Conservation (phyloP, 1,140 invertebrate species). For the Drosophila bocki region DNA sequence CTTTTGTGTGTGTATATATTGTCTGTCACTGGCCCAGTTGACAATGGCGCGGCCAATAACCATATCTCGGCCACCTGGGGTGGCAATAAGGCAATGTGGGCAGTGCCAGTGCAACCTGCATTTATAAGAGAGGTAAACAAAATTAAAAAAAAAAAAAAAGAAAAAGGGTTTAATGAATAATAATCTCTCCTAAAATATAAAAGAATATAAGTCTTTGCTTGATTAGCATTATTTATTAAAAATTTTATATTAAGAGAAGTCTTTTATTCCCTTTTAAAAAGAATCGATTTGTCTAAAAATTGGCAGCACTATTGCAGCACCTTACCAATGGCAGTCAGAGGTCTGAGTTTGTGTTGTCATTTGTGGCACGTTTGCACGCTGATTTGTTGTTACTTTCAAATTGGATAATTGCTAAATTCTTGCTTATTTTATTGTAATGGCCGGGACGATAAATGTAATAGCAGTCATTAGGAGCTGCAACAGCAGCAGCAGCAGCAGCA, state of each 20-base stretch:
- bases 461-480: slow-evolving; percentile 71
- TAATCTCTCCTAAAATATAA: not conserved
- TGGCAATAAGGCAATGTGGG: slow-evolving; percentile 14
- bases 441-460: slow-evolving; percentile 81
- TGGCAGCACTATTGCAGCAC: slow-evolving; percentile 1
- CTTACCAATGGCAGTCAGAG: slow-evolving; percentile 4
- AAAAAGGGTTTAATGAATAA: not conserved
- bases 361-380: slow-evolving; percentile 66
- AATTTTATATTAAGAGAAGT: too few relatives aligned
- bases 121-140: not conserved
- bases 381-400: slow-evolving; percentile 78
- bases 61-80: slow-evolving; percentile 21
- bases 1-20: slow-evolving; percentile 27
- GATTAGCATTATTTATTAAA: not conserved
- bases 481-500: slow-evolving; percentile 9
- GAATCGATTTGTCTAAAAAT: slow-evolving; percentile 3
- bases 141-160: not conserved
- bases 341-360: slow-evolving; percentile 32
- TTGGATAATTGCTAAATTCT: slow-evolving; percentile 83
- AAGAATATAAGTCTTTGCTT: too few relatives aligned
- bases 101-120: not conserved
- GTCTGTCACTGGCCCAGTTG: slow-evolving; percentile 61
- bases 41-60: slow-evolving; percentile 40
- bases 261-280: not conserved
- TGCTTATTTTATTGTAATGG: slow-evolving; percentile 82